phyloP scores from a whole-genome alignment of 2,113 vertebrate genomes.

The Ondatra zibethicus region DNA sequence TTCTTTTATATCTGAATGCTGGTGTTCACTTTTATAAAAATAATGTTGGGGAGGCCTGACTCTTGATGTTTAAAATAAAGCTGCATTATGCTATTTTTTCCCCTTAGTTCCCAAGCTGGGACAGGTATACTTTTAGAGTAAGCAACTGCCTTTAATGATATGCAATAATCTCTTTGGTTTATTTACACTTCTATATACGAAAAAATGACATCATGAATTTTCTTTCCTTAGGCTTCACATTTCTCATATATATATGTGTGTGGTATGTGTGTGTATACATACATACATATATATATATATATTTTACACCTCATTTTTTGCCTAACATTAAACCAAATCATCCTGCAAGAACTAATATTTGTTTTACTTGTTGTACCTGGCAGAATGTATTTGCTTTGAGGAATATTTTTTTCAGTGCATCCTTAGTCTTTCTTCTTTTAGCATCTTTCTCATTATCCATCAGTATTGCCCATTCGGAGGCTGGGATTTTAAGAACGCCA shows the following conservation, averaged over 20 bases:
- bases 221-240: constrained; percentile 29
- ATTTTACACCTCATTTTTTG: not conserved
- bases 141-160: not conserved
- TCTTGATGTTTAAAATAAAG: not conserved
- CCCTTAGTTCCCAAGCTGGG: constrained; percentile 34
- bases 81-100: not conserved
- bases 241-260: not conserved
- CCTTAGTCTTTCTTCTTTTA: not conserved
- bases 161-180: not conserved
- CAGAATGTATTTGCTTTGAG: not conserved
- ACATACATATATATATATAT: not conserved
- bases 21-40: not conserved
- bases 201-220: not conserved
- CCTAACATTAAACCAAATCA: not conserved
- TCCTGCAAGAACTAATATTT: not conserved
- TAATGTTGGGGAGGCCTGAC: not conserved
- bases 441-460: not conserved
- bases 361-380: not conserved
- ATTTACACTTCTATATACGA: constrained; percentile 25
- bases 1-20: not conserved
- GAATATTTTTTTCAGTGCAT: not conserved
- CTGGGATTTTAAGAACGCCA: not conserved
- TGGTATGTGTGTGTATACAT: too few relatives aligned
- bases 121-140: not conserved
- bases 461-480: not conserved